Conservation (phyloP, 2,113 vertebrate species). For the Oxyruncus cristatus region DNA sequence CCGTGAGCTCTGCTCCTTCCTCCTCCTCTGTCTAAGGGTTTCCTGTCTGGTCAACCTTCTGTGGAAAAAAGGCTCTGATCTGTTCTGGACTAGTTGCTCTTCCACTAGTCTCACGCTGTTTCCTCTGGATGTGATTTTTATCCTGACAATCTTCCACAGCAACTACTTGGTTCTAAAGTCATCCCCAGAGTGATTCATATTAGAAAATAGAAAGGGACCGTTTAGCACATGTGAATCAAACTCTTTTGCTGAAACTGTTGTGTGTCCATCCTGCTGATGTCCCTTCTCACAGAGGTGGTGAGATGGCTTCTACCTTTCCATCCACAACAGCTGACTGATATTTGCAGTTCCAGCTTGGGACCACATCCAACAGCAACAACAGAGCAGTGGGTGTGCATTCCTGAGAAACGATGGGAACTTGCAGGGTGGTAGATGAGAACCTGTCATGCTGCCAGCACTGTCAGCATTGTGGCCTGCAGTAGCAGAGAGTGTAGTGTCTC, state of each 20-base stretch:
- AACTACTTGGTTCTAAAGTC: background rate
- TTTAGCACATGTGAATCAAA: background rate
- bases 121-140: background rate
- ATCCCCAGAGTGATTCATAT: background rate
- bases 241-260: background rate
- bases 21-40: accelerated
- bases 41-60: background rate
- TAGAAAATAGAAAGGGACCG: background rate
- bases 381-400: background rate
- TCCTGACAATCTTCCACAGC: background rate
- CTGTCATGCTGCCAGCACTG: background rate
- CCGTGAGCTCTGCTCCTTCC: background rate
- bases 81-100: background rate
- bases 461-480: background rate
- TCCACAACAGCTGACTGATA: background rate
- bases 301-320: background rate
- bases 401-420: background rate
- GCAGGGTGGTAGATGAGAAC: background rate
- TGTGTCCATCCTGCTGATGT: background rate
- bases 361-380: background rate
- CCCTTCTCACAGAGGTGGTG: background rate
- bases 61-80: background rate
- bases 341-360: background rate
- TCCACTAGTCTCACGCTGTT: background rate
- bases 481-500: background rate